These are phyloP conservation scores for Drosophila eohydei DNA, from an alignment of 2,888 invertebrate genomes.

Conservation along the genomic window DNA sequence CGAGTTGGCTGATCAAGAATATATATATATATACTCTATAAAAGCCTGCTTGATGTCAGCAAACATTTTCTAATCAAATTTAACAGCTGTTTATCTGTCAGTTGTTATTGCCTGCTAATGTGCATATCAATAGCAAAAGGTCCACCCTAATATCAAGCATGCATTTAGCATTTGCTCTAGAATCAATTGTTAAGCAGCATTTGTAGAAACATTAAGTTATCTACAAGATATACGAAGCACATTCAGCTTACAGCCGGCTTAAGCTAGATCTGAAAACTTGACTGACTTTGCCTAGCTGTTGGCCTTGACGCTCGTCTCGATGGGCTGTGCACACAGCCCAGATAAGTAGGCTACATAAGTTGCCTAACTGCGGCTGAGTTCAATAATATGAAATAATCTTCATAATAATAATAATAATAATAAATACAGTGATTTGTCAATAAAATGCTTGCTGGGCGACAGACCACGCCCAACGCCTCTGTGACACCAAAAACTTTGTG, in stretches of 20 bases:
- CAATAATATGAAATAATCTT: slow-evolving; percentile 13
- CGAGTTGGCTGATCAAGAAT: no score
- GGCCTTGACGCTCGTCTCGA: background rate
- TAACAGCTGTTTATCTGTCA: no score
- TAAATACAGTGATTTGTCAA: slow-evolving; percentile 41
- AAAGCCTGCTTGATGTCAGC: no score
- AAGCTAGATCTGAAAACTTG: background rate
- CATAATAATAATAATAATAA: slow-evolving; percentile 17
- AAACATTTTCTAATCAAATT: no score
- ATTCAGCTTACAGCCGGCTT: background rate
- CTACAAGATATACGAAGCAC: background rate
- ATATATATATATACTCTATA: no score
- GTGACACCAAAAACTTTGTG: slow-evolving; percentile 50
- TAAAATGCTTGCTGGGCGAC: slow-evolving; percentile 22
- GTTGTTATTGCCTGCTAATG: no score
- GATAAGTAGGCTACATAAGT: background rate
- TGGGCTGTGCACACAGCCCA: background rate
- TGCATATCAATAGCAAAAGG: no score
- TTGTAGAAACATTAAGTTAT: background rate
- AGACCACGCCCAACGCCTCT: slow-evolving; percentile 29
- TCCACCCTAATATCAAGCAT: no score
- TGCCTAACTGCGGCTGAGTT: background rate
- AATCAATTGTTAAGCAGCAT: background rate
- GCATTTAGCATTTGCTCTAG: background rate
- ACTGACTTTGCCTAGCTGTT: background rate